A percentile compares a stretch with the other conserved stretches of the same genome.
These are phyloP conservation scores for Clamator glandarius DNA, from an alignment of 2,797 vertebrate species.

Conservation along the genomic window DNA sequence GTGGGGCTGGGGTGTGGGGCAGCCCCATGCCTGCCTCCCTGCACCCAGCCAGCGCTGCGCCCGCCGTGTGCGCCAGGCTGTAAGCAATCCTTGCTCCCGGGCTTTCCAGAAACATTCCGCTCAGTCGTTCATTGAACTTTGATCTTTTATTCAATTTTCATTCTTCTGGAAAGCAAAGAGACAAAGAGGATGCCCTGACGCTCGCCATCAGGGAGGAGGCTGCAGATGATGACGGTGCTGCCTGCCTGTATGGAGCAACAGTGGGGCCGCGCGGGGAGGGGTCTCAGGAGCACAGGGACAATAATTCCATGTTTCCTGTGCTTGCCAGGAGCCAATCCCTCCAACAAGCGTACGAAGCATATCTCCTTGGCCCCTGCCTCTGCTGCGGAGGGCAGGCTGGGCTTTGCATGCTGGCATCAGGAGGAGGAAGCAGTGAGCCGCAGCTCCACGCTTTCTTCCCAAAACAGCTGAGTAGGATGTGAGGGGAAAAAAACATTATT, in stretches of 20 bases:
- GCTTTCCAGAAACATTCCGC: constrained; percentile 43
- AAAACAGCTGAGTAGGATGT: background rate
- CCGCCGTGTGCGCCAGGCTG: background rate
- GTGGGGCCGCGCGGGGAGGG: accelerated
- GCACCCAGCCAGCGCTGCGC: background rate
- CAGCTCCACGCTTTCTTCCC: background rate
- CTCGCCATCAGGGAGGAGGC: background rate
- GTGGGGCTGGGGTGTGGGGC: background rate
- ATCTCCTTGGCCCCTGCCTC: background rate
- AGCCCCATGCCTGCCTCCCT: background rate
- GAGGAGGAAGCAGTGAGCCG: background rate
- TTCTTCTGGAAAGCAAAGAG: constrained; percentile 35
- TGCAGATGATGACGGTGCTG: accelerated
- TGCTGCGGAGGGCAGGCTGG: background rate
- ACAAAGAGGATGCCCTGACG: background rate
- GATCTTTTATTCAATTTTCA: constrained; percentile 49
- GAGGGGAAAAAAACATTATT: background rate
- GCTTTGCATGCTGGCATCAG: background rate
- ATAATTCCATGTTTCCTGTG: too few species aligned
- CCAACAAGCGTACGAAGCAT: background rate
- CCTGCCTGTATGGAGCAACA: background rate
- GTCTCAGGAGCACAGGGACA: background rate
- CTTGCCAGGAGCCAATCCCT: background rate
- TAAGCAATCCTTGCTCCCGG: constrained; percentile 17
- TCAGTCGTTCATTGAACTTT: constrained; percentile 68